Evolutionary conservation across 92 coral and sea anemone genomes (phyloP).

Genomic region (Pocillopora grandis): DNA sequence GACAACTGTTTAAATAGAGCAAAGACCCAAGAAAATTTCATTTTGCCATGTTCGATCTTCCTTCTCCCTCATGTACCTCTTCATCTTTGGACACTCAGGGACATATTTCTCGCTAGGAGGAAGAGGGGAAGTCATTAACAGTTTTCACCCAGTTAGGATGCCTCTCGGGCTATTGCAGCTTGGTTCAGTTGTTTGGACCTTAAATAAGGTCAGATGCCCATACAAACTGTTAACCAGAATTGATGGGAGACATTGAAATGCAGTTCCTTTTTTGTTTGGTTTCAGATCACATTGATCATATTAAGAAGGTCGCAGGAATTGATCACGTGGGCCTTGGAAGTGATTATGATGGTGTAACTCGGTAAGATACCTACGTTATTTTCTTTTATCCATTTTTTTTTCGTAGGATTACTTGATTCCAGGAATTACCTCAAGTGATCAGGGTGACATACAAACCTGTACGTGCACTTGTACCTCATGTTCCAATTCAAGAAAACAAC

Average conservation of each 20-base stretch:
- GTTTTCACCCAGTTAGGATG: no score
- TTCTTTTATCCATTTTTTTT: neutral
- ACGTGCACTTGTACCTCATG: no score
- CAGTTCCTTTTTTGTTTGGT: neutral
- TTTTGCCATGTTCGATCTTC: neutral
- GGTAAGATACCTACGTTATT: slow-evolving; percentile 37
- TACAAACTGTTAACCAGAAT: no score
- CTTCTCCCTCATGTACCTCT: no score
- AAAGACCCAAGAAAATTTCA: neutral
- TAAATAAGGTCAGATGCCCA: no score
- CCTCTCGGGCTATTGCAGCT: no score
- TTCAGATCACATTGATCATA: slow-evolving; percentile 83
- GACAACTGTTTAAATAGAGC: neutral
- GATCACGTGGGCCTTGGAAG: slow-evolving; percentile 76
- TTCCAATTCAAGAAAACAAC: no score
- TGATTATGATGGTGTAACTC: slow-evolving; percentile 74
- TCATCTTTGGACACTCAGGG: neutral
- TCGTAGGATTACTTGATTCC: neutral
- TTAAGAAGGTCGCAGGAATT: slow-evolving; percentile 69
- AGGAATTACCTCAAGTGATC: no score
- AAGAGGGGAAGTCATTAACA: no score
- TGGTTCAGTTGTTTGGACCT: no score
- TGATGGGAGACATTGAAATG: no score
- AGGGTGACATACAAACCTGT: no score
- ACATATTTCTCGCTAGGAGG: neutral